Percentiles rank a stretch among this genome's conserved stretches.
These are phyloP conservation scores for Aricia artaxerxes DNA, from an alignment of 2,888 invertebrate species.

Conservation along the genomic window DNA sequence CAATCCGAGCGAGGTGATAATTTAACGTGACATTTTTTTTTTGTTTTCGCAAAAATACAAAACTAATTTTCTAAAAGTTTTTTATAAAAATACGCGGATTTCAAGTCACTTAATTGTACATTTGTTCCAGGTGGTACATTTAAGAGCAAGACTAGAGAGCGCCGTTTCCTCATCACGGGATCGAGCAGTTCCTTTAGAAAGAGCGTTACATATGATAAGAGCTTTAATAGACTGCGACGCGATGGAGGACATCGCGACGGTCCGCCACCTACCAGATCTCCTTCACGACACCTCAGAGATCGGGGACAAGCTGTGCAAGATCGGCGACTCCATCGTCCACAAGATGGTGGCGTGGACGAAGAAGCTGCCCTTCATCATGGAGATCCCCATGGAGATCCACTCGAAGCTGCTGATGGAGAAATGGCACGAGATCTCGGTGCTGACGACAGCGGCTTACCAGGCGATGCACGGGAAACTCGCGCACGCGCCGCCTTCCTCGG, in stretches of 20 bases:
- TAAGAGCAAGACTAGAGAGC: slow-evolving; percentile 92
- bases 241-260: slow-evolving; percentile 96
- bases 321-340: slow-evolving; percentile 98
- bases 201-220: slow-evolving; percentile 93
- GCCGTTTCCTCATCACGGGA: slow-evolving; percentile 93
- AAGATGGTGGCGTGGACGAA: slow-evolving; percentile 99
- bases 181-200: slow-evolving; percentile 89
- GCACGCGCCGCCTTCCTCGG: slow-evolving; percentile 70
- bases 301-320: slow-evolving; percentile 95
- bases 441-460: slow-evolving; percentile 96
- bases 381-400: slow-evolving; percentile 97
- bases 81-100: neutral
- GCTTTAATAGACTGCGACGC: slow-evolving; percentile 97
- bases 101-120: neutral
- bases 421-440: slow-evolving; percentile 97
- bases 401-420: slow-evolving; percentile 97
- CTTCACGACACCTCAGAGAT: slow-evolving; percentile 95
- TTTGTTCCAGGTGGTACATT: slow-evolving; percentile 83
- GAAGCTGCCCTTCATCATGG: slow-evolving; percentile 97
- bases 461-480: slow-evolving; percentile 89
- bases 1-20: slow-evolving; percentile 90
- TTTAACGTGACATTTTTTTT: too few relatives aligned
- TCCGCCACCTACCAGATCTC: slow-evolving; percentile 93
- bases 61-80: too few relatives aligned
- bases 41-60: too few relatives aligned